Evolutionary conservation across 2,113 vertebrate species (phyloP).

Genomic region (Origma solitaria): DNA sequence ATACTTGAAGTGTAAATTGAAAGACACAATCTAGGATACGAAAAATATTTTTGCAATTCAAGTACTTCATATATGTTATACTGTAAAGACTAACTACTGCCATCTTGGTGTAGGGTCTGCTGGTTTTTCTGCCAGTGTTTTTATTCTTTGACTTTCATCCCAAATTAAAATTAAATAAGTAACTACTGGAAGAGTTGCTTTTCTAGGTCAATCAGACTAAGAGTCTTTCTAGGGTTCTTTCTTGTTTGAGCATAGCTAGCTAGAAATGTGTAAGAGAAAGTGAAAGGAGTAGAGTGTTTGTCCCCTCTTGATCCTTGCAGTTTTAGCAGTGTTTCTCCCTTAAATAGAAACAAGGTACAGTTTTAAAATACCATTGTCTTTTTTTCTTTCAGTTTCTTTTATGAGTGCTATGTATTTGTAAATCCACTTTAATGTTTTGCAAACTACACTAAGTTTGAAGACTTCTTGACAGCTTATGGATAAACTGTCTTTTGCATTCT

Average conservation of each 20-base stretch:
- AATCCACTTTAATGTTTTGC: not conserved
- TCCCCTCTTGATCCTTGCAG: not conserved
- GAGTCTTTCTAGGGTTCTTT: not conserved
- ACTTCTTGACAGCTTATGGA: not conserved
- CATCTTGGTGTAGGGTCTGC: not conserved
- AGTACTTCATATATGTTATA: not conserved
- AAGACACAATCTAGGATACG: not conserved
- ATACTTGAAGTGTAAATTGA: not conserved
- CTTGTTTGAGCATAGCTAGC: not conserved
- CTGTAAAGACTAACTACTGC: not conserved
- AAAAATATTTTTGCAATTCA: not conserved
- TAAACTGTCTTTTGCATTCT: not conserved
- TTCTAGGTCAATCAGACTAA: not conserved
- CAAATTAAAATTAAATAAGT: not conserved
- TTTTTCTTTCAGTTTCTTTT: not conserved
- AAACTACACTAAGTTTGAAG: not conserved
- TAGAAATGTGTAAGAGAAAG: not conserved
- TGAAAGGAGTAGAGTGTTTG: not conserved
- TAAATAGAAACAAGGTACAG: not conserved
- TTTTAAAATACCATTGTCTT: not conserved
- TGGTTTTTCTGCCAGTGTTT: not conserved
- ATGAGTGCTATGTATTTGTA: not conserved
- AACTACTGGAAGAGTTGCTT: not conserved
- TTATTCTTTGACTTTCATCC: not conserved
- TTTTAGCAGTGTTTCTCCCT: not conserved